Percentiles rank a stretch among this genome's conserved stretches.
phyloP scores from a whole-genome alignment of 2,113 vertebrate genomes.

The Epinephelus cyanopodus region DNA sequence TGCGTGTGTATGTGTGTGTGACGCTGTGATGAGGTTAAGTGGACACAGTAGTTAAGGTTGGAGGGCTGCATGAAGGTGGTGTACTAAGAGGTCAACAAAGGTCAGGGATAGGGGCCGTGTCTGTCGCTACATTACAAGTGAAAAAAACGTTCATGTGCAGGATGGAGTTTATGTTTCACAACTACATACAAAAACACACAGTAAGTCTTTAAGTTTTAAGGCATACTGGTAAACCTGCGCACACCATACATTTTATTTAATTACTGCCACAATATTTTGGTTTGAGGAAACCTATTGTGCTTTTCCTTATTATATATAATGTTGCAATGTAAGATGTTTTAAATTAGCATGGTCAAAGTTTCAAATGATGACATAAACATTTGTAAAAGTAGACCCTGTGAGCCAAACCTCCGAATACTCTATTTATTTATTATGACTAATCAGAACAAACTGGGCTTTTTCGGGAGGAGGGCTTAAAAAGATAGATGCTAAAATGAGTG shows the following conservation, averaged over 20 bases:
- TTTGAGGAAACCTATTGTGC: background rate
- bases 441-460: too few relatives aligned
- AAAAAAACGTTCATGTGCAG: background rate
- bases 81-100: constrained; percentile 39
- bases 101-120: constrained; percentile 6
- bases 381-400: too few relatives aligned
- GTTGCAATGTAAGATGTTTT: too few relatives aligned
- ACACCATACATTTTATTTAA: background rate
- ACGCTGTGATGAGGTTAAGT: constrained; percentile 32
- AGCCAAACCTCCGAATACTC: too few relatives aligned
- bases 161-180: background rate
- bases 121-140: background rate
- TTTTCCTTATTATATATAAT: too few relatives aligned
- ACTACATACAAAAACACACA: background rate
- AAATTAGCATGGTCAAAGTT: too few relatives aligned
- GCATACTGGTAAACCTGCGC: background rate
- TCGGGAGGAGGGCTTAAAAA: too few relatives aligned
- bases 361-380: too few relatives aligned
- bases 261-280: background rate
- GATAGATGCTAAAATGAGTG: too few relatives aligned
- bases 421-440: too few relatives aligned
- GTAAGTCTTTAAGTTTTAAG: background rate
- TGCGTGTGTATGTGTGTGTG: constrained; percentile 27
- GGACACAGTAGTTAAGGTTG: constrained; percentile 40
- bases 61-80: constrained; percentile 39